A percentile compares a stretch with the other conserved stretches of the same genome.
Evolutionary conservation across 53 echinoderm and acorn worm genomes (phyloP).

Genomic region (Hippasteria phrygiana): DNA sequence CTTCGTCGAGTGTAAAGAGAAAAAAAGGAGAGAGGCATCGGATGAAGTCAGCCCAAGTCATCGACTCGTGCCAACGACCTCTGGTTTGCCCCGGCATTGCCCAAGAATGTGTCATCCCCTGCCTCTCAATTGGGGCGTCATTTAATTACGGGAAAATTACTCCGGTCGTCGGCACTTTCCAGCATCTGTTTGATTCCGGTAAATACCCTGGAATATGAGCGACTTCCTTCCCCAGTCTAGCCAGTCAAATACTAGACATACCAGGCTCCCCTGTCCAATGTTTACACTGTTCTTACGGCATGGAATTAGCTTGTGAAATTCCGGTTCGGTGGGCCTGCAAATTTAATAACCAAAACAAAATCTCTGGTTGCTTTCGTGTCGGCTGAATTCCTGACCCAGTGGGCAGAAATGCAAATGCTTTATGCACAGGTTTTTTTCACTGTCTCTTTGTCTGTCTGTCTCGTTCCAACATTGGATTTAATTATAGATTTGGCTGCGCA

Average conservation of each 20-base stretch:
- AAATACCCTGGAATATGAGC: conserved; percentile 33
- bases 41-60: neutral
- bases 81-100: neutral
- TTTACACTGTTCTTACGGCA: neutral
- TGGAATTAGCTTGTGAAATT: conserved; percentile 48
- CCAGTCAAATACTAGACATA: conserved; percentile 39
- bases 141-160: conserved; percentile 62
- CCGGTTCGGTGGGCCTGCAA: conserved; percentile 28
- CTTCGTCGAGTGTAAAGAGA: no score
- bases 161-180: conserved; percentile 41
- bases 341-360: conserved; percentile 43
- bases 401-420: conserved; percentile 27
- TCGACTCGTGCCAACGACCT: conserved; percentile 19
- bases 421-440: neutral
- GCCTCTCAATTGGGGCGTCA: conserved; percentile 54
- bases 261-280: conserved; percentile 1
- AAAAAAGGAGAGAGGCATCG: neutral
- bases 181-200: conserved; percentile 39
- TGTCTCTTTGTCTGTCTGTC: neutral
- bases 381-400: conserved; percentile 7
- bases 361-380: conserved; percentile 26
- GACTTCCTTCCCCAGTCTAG: neutral
- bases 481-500: conserved; percentile 19
- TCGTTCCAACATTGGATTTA: conserved; percentile 13
- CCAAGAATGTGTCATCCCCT: conserved; percentile 50